These are phyloP conservation scores for Etheostoma nigrum DNA, from an alignment of 2,797 vertebrate genomes.

Conservation along the genomic window DNA sequence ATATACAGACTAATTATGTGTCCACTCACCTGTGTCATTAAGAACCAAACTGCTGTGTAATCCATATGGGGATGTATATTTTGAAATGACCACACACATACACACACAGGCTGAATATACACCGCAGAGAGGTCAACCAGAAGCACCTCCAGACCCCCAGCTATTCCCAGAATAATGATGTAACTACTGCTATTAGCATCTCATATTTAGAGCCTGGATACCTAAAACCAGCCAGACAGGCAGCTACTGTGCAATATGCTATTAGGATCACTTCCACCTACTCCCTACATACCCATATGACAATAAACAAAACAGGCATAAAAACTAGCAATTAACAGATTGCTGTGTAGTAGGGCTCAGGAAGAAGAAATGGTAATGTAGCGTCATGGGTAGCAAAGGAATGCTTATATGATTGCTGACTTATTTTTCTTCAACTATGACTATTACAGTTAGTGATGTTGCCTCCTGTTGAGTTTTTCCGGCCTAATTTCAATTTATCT, in stretches of 20 bases:
- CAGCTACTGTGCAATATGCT: constrained; percentile 77
- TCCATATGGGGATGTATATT: constrained; percentile 74
- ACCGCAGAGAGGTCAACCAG: constrained; percentile 71
- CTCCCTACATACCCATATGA: constrained; percentile 37
- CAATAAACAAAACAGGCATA: constrained; percentile 48
- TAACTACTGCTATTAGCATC: constrained; percentile 81
- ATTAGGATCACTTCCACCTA: constrained; percentile 64
- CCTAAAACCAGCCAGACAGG: constrained; percentile 74
- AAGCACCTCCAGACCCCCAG: constrained; percentile 78
- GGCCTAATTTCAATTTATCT: background rate
- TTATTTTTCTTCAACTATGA: constrained; percentile 9
- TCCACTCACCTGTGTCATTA: constrained; percentile 72
- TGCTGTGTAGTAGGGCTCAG: background rate
- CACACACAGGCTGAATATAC: constrained; percentile 70
- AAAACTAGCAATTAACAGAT: constrained; percentile 31
- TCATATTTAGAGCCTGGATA: constrained; percentile 75
- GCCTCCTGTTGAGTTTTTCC: background rate
- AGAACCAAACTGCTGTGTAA: constrained; percentile 72
- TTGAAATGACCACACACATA: constrained; percentile 78
- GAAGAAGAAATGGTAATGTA: constrained; percentile 11
- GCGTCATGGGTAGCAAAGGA: constrained; percentile 8
- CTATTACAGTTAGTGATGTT: background rate
- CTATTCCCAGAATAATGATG: constrained; percentile 84
- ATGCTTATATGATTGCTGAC: constrained; percentile 7
- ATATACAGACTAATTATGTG: constrained; percentile 56